phyloP scores from a whole-genome alignment of 2,113 vertebrate species.

The Coptodon rendalli region DNA sequence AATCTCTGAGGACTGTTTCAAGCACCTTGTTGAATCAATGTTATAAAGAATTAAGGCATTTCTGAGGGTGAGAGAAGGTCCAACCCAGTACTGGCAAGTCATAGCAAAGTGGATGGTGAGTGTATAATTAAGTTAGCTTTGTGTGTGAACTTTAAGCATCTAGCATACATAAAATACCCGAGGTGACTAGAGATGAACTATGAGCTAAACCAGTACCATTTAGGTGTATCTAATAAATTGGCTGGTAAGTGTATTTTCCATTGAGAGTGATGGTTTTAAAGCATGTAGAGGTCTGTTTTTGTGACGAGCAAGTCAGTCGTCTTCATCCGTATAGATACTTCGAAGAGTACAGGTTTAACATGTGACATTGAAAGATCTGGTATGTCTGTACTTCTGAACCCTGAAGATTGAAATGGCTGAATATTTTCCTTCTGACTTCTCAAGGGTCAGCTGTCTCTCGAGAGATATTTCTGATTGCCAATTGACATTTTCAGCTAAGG shows the following conservation, averaged over 20 bases:
- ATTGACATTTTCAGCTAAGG: not conserved
- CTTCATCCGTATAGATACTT: not conserved
- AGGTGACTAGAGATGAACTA: not conserved
- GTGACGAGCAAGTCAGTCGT: not conserved
- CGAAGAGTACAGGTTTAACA: not conserved
- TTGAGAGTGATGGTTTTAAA: not conserved
- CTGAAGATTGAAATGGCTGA: not conserved
- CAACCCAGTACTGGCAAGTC: accelerated
- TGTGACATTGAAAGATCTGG: not conserved
- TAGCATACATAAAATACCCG: not conserved
- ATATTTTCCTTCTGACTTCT: not conserved
- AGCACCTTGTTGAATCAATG: not conserved
- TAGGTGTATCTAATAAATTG: not conserved
- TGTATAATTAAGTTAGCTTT: not conserved
- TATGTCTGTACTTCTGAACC: not conserved
- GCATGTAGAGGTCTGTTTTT: not conserved
- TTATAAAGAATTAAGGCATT: accelerated
- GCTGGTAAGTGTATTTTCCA: not conserved
- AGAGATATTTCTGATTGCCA: not conserved
- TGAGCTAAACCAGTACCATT: not conserved
- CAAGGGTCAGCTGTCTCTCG: not conserved
- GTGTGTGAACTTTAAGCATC: not conserved
- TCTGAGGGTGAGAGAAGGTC: not conserved
- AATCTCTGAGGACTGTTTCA: not conserved
- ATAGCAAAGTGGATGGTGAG: accelerated